These are phyloP conservation scores for Chlorospingus semifuscus DNA, from an alignment of 2,797 vertebrate genomes.

Conservation along the genomic window DNA sequence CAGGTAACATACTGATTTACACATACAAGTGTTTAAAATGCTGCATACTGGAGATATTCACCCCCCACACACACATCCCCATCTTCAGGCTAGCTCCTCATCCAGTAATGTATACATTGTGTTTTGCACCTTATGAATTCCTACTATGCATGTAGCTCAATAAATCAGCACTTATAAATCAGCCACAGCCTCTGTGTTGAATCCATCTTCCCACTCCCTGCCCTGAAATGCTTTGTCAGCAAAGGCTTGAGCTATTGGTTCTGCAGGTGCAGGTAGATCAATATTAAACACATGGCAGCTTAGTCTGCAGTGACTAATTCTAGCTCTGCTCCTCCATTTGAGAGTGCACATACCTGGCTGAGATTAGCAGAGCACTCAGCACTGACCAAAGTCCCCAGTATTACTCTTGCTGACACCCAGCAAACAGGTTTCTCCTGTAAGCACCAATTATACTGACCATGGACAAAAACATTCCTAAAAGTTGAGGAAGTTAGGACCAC, in stretches of 20 bases:
- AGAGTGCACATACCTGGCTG: background rate
- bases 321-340: background rate
- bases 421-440: background rate
- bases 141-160: background rate
- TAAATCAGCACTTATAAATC: slow-evolving; percentile 30
- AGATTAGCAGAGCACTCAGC: background rate
- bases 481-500: background rate
- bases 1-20: background rate
- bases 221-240: slow-evolving; percentile 33
- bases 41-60: background rate
- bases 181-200: background rate
- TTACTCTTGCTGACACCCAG: background rate
- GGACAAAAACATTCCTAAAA: background rate
- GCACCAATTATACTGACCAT: background rate
- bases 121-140: background rate
- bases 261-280: slow-evolving; percentile 17
- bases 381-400: background rate
- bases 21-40: background rate
- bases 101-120: background rate
- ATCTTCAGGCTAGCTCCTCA: background rate
- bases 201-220: background rate
- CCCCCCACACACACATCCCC: accelerated
- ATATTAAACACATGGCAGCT: background rate
- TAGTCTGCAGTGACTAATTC: background rate
- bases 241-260: slow-evolving; percentile 14